Base-by-base conservation (phyloP, 2,113 vertebrate species). In the Himantopus leucocephalus region DNA sequence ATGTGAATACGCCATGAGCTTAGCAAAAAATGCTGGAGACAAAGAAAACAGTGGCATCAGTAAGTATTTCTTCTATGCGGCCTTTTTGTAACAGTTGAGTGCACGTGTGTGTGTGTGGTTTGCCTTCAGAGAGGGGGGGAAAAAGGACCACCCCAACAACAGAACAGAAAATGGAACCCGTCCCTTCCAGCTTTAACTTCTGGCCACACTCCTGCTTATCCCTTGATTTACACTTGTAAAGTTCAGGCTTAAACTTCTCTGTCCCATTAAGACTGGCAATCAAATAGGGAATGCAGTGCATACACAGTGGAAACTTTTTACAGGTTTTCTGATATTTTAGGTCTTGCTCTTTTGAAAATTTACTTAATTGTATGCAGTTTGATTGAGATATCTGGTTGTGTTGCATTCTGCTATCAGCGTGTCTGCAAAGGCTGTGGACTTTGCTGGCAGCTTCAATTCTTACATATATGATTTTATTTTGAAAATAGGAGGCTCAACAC, bases 1-100 rank as follows among this genome's bases (percentile, higher is more conserved):
- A 5, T 99, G 99, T 70, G 99, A 99, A 97, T 99, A 99, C 32
- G 99, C 99, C 96, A 99, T 99, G 99, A 99, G 98, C 92, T 98
- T 99, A 19, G 99, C 99, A 5, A 99, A 98, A 93, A 99, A 97
- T 62, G 95, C 98, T 8, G 99, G 99, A 17, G 99, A 99, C 91
- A 99, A 99, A 96, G 99, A 99, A 93, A 98, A n/a, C 94, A 91
- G 94, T n/a, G 90, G 97, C 29, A 97, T 98, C 94, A 99, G 99
- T 99, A 97, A 96, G 99, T 99, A 48, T 62, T 53, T 14, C 50
- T 88, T 89, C n/a, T 34, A 21, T 5, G 11, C 39, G 22, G 50
- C 45, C n/a, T 71, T 86, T 93, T 27, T 76, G 53, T 60, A 58
- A 58, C 47, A 20, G 34, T 24, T 64, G 19, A 52, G 23, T 27